Evolutionary conservation across 2,797 vertebrate genomes (phyloP), one percentile per base, ranked within the genome.

Genomic region (Oryzias dopingdopingensis): DNA sequence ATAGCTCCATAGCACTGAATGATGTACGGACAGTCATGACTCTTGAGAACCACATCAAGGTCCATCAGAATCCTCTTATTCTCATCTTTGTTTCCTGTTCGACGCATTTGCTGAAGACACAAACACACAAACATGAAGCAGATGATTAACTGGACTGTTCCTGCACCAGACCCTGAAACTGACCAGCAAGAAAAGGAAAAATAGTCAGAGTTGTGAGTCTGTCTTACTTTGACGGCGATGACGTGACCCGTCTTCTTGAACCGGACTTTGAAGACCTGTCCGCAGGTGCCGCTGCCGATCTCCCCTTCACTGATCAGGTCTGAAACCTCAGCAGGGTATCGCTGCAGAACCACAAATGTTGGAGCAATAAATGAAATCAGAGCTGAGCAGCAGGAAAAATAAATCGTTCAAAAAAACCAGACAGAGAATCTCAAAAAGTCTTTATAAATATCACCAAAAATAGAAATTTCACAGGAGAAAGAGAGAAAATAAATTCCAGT

Each of bases 1-100:
- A 98, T 96, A 77, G 96, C 95, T n/a, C 96, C 96, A 0, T 95
- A 96, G 86, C 95, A 96, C 88, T 96, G 96, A 53, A 98, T 96
- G 46, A 98, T 98, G 78, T 97, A 98, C 16, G 96, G 95, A 68
- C 96, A 98, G 88, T 98, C 96, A 0, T 97, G 95, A 76, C 95
- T 97, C 83, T 97, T 97, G 65, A 98, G 91, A 42, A 98, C 96
- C 56, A 98, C 96, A 0, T 98, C 96, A 81, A 98, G 79, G 79
- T 98, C 96, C 96, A 98, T 98, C 54, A 98, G 86, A 72, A 98
- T 97, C 66, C 95, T 86, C 74, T 98, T 98, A 79, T 98, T 97
- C 87, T 98, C 96, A 2, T 96, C 95, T 74, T 96, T 96, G 80
- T 97, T 97, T 72, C 95, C 96, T 0, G 96, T 97, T 50, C 96